phyloP scores from a whole-genome alignment of 2,888 invertebrate genomes.

The Ichneumoninae sp. region DNA sequence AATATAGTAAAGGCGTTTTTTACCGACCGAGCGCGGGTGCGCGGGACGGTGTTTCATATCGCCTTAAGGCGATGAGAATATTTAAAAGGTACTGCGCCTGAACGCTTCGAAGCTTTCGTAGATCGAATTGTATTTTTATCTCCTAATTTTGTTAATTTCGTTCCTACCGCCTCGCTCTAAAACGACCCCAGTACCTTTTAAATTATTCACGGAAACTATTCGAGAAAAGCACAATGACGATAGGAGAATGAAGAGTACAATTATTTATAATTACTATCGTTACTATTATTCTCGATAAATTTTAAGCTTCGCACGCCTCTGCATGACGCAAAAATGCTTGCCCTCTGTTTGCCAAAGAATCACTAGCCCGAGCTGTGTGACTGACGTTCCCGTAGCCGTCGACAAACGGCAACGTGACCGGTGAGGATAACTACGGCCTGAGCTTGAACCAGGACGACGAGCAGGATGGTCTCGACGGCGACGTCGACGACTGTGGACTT shows the following conservation, averaged over 20 bases:
- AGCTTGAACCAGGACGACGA: conserved; percentile 86
- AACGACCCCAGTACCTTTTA: conserved; percentile 26
- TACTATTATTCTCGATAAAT: conserved; percentile 7
- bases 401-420: conserved; percentile 76
- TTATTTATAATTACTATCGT: neutral
- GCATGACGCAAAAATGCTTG: conserved; percentile 82
- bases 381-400: conserved; percentile 83
- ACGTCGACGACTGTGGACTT: conserved; percentile 76
- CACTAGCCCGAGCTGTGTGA: conserved; percentile 83
- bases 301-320: conserved; percentile 83
- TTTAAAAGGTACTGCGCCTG: conserved; percentile 70
- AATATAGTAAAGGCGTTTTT: neutral
- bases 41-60: too few relatives aligned
- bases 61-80: conserved; percentile 28
- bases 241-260: conserved; percentile 31
- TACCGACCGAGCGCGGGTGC: neutral
- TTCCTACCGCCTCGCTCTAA: neutral
- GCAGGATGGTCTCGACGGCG: conserved; percentile 62
- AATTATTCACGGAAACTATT: conserved; percentile 6
- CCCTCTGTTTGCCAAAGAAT: conserved; percentile 83
- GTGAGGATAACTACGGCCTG: conserved; percentile 80
- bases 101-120: conserved; percentile 40
- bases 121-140: conserved; percentile 1
- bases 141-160: neutral
- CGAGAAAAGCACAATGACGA: conserved; percentile 15